Conservation (phyloP, 92 coral and sea anemone genomes). For the Porites evermanni region DNA sequence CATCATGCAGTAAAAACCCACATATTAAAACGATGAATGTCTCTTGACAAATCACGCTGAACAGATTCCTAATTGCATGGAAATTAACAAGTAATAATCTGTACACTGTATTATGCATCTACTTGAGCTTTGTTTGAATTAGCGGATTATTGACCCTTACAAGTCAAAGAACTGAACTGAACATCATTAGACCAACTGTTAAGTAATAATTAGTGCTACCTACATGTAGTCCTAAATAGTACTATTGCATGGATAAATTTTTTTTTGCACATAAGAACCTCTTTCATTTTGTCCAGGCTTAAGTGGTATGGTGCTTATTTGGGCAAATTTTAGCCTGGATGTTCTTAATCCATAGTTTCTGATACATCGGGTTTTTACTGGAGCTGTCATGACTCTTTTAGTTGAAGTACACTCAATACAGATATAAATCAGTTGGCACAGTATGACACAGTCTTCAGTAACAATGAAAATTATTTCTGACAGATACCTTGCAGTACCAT, state of each 20-base stretch:
- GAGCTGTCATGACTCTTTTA: neutral
- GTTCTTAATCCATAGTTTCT: constrained; percentile 6
- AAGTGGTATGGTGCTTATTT: constrained; percentile 12
- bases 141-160: constrained; percentile 23
- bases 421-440: constrained; percentile 4
- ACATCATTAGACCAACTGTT: constrained; percentile 18
- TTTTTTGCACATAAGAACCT: constrained; percentile 28
- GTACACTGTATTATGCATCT: constrained; percentile 30
- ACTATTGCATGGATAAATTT: constrained; percentile 28
- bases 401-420: constrained; percentile 17
- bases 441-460: constrained; percentile 8
- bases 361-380: neutral
- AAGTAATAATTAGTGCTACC: constrained; percentile 20
- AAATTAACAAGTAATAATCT: neutral
- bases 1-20: constrained; percentile 25
- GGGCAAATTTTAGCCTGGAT: too few relatives aligned
- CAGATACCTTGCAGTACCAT: constrained; percentile 15
- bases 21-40: constrained; percentile 26
- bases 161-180: constrained; percentile 26
- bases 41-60: constrained; percentile 5
- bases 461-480: constrained; percentile 24
- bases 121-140: constrained; percentile 26
- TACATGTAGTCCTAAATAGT: constrained; percentile 33
- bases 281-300: constrained; percentile 24
- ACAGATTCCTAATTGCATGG: constrained; percentile 1